Conservation (phyloP, 2,797 vertebrate genomes). For the Staurois parvus region DNA sequence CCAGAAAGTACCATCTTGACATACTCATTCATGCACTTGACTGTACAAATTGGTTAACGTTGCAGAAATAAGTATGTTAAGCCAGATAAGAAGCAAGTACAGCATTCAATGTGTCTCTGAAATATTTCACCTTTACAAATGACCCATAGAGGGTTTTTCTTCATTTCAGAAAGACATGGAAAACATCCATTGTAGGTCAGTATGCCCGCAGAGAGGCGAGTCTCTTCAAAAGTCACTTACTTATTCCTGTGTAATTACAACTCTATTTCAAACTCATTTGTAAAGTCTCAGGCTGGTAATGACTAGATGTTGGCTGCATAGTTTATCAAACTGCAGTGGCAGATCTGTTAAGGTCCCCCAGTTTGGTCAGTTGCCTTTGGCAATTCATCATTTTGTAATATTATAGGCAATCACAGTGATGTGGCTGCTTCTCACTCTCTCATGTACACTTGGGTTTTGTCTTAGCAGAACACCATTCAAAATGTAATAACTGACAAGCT, state of each 20-base stretch:
- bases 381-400: conserved; percentile 59
- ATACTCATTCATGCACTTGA: conserved; percentile 3
- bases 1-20: neutral
- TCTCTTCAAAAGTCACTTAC: conserved; percentile 42
- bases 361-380: conserved; percentile 54
- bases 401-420: conserved; percentile 45
- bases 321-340: conserved; percentile 53
- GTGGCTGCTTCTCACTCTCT: conserved; percentile 31
- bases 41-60: conserved; percentile 1
- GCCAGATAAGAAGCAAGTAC: neutral
- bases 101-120: neutral
- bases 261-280: conserved; percentile 47
- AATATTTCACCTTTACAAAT: conserved; percentile 2
- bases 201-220: conserved; percentile 32
- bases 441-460: conserved; percentile 24
- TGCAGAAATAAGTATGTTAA: neutral
- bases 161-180: neutral
- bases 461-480: neutral
- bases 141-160: neutral
- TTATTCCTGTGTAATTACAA: conserved; percentile 54
- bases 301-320: conserved; percentile 44
- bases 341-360: conserved; percentile 50
- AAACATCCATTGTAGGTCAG: conserved; percentile 30
- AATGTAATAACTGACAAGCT: neutral
- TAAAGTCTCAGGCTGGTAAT: conserved; percentile 49